Percentiles rank a stretch among this genome's conserved stretches.
Conservation (phyloP, 2,888 invertebrate species). For the Synergus laeviventris region DNA sequence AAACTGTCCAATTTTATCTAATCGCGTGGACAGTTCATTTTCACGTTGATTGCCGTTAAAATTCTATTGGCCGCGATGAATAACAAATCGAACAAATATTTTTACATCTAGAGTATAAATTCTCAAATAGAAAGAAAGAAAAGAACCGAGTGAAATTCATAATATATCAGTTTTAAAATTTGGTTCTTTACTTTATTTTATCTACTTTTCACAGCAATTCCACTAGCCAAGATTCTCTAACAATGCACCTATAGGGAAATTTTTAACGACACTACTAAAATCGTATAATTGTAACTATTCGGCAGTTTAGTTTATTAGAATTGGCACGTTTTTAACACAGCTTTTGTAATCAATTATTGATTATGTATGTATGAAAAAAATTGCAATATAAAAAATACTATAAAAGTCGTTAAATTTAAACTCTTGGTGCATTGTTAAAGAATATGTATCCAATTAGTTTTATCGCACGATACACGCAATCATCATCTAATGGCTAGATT, state of each 20-base stretch:
- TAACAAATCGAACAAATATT: conserved; percentile 48
- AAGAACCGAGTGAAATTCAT: conserved; percentile 39
- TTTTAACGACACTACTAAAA: not conserved
- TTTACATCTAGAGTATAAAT: conserved; percentile 45
- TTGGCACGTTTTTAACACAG: conserved; percentile 38
- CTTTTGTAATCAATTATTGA: conserved; percentile 8
- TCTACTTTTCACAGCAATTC: conserved; percentile 16
- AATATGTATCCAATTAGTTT: not conserved
- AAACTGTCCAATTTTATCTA: conserved; percentile 61
- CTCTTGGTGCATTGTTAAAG: conserved; percentile 20
- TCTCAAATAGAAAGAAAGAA: conserved; percentile 41
- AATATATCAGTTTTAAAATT: conserved; percentile 41
- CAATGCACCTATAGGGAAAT: conserved; percentile 1
- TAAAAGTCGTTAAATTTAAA: conserved; percentile 12
- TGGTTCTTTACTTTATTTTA: conserved; percentile 30
- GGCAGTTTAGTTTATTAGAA: not conserved
- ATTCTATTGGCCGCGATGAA: conserved; percentile 62
- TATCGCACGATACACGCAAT: conserved; percentile 13
- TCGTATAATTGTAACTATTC: not conserved
- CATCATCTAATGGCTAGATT: conserved; percentile 19
- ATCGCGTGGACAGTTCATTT: conserved; percentile 32
- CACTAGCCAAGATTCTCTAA: conserved; percentile 22
- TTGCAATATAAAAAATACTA: conserved; percentile 26
- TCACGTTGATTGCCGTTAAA: conserved; percentile 46
- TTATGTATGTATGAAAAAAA: not conserved